Evolutionary conservation across 2,888 invertebrate species (phyloP), one percentile per base, ranked within the genome.

Genomic region (Pteria penguin): DNA sequence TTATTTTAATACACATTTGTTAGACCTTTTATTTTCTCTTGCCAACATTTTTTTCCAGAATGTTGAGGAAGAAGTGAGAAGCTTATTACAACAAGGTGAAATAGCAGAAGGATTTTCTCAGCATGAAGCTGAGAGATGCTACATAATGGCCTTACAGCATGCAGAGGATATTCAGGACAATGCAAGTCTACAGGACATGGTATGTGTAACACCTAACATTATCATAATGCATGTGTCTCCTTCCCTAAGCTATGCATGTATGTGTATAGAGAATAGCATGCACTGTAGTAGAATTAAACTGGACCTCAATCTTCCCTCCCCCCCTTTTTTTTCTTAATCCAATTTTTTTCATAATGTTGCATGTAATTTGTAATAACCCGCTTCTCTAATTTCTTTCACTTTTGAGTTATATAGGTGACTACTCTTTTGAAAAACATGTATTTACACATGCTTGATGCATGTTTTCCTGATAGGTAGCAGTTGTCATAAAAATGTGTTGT

Each of bases 71-170:
- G 62, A 27, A 24, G 72, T 84, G 1, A 68, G 55, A 8, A 77
- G 77, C 24, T 62, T 84, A n/a, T 29, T 84, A 45, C 72, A 68
- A 27, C 75, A 67, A 57, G 83, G 76, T 8, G 72, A 69, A 24
- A 70, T 82, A n/a, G 79, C 78, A 1, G 83, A 84, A 62, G 74
- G 72, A 4, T 84, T 78, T 65, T 84, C 83, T 1, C 81, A 82
- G 77, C 60, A 76, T 36, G 81, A 82, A 52, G 81, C 82, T 27
- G 82, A 84, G 54, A 78, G 79, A 33, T 74, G 74, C 26, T 84
- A 82, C 57, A 26, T 62, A 0, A 66, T 78, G n/a, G 71, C 81
- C 1, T 32, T 75, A 27, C 79, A 78, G 18, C 76, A 79, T 61
- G 31, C 73, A 66, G 63, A 75, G 1, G 67, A 71, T 3, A 29